Evolutionary conservation across 2,797 vertebrate genomes (phyloP), one percentile per base, ranked within the genome.

Genomic region (Pygocentrus nattereri): DNA sequence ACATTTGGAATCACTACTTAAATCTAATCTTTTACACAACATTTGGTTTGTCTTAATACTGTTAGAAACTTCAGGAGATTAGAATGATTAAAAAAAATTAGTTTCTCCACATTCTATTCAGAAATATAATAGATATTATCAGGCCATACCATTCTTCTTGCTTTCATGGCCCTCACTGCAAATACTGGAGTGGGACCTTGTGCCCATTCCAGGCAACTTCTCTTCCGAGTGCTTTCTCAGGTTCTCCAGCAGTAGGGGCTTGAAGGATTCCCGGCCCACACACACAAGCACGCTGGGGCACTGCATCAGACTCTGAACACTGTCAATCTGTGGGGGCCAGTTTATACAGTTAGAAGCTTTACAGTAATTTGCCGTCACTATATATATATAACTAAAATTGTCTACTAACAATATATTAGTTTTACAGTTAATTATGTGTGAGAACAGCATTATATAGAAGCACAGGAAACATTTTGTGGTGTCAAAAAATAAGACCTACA

Each of bases 281-380:
- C 97, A 99, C 71, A 99, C 91, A n/a, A 99, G 91, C 76, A 96
- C 74, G 0, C 18, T 92, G 41, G 97, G 95, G 64, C 96, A 94
- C 44, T 93, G 94, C 44, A 97, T 85, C 30, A 98, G 91, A 62
- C 91, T 93, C 84, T 96, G 96, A 88, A 97, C 83, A 74, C 89
- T 97, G 89, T 98, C 96, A 0, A 99, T 96, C 97, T 98, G 88
- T 41, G 4, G 49, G 49, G 21, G 49, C 11, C 16, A 41, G 75
- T 23, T 18, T 79, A 80, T 47, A 78, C 30, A 84, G 25, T 65
- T 16, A 59, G 34, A 4, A 47, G 5, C 18, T 31, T 21, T n/a
- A n/a, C n/a, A n/a, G n/a, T n/a, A n/a, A n/a, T n/a, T n/a, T n/a
- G n/a, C n/a, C n/a, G n/a, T n/a, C n/a, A n/a, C n/a, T n/a, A n/a